phyloP scores from a whole-genome alignment of 1,140 invertebrate genomes.

The Eciton burchellii region DNA sequence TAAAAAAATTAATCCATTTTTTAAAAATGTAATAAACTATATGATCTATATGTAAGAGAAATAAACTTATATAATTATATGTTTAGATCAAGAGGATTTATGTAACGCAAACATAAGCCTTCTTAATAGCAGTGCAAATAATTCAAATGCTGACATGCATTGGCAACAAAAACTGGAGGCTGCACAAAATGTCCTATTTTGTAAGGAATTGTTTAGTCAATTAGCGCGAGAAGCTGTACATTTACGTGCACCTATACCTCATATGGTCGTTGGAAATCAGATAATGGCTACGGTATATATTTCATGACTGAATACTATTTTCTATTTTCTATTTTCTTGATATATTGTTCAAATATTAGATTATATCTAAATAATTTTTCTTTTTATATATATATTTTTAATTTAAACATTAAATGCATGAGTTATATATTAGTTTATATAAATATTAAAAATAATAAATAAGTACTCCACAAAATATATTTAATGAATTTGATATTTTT shows the following conservation, averaged over 20 bases:
- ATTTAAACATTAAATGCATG: not conserved
- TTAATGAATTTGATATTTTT: conserved; percentile 22
- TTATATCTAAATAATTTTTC: no score
- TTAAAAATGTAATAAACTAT: not conserved
- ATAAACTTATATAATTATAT: not conserved
- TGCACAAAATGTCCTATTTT: conserved; percentile 98
- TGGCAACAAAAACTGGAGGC: conserved; percentile 98
- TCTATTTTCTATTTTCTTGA: no score
- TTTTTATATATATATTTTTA: no score
- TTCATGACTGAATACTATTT: conserved; percentile 47
- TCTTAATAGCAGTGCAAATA: conserved; percentile 89
- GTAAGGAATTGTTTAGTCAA: conserved; percentile 98
- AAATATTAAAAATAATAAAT: not conserved
- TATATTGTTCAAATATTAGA: no score
- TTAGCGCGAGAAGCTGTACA: conserved; percentile 97
- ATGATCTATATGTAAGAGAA: not conserved
- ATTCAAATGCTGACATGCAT: conserved; percentile 91
- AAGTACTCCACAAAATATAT: not conserved
- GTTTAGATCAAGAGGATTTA: conserved; percentile 92
- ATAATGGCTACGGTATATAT: conserved; percentile 95
- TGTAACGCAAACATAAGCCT: conserved; percentile 92
- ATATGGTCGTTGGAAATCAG: conserved; percentile 98
- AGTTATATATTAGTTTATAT: not conserved
- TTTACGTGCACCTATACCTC: conserved; percentile 95
- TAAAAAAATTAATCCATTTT: conserved; percentile 1